Evolutionary conservation across 1,140 invertebrate species (phyloP).

Genomic region (Marisa cornuarietis): DNA sequence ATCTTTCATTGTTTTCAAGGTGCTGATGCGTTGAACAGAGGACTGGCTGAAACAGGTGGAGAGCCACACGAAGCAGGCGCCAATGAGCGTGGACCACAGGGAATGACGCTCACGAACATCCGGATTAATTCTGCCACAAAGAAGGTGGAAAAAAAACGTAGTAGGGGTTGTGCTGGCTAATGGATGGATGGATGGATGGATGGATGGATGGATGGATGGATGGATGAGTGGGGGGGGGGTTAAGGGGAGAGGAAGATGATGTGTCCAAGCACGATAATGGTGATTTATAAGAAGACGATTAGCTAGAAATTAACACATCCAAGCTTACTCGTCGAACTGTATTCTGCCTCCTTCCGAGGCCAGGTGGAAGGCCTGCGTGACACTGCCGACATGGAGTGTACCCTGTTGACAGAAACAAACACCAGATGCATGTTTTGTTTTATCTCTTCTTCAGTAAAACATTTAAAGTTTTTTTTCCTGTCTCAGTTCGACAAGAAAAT

Average conservation of each 20-base stretch:
- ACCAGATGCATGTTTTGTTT: too few species aligned
- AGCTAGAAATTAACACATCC: too few species aligned
- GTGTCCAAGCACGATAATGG: background rate
- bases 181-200: too few species aligned
- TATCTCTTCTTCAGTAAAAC: too few species aligned
- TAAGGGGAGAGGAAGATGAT: background rate
- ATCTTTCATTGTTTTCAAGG: conserved; percentile 29
- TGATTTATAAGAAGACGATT: background rate
- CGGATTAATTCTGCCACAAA: conserved; percentile 24
- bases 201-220: too few species aligned
- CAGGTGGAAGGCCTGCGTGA: conserved; percentile 18
- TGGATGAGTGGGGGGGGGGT: too few species aligned
- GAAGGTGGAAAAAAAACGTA: too few species aligned
- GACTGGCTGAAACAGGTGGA: conserved; percentile 43
- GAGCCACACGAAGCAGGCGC: conserved; percentile 34
- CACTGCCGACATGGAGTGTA: conserved; percentile 22
- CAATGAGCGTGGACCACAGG: conserved; percentile 25
- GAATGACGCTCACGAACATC: conserved; percentile 35
- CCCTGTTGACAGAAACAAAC: conserved; percentile 12
- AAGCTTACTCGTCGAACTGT: conserved; percentile 25
- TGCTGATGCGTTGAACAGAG: conserved; percentile 34
- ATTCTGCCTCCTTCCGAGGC: conserved; percentile 21
- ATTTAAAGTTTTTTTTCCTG: too few species aligned
- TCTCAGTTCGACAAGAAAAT: too few species aligned
- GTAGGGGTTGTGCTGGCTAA: too few species aligned